Evolutionary conservation across 2,797 vertebrate genomes (phyloP), one percentile per base, ranked within the genome.

Genomic region (Hoplostethus atlanticus): DNA sequence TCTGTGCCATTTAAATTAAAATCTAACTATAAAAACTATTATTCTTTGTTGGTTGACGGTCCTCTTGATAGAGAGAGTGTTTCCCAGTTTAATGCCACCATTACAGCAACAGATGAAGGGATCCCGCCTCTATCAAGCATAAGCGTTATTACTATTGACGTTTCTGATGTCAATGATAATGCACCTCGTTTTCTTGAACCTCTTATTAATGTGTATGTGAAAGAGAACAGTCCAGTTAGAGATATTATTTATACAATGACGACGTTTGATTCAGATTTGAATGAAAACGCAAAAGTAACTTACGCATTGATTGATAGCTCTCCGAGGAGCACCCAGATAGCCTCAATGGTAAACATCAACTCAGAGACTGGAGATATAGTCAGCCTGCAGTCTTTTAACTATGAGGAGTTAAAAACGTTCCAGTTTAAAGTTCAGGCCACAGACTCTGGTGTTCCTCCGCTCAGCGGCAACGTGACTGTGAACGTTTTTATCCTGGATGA

Each of bases 381-480:
- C 81, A 96, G 93, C 17, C 87, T 95, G 55, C 93, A 92, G 44
- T 95, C 34, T 34, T 34, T 34, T 4, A 34, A 34, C 34, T 34
- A 5, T 5, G 34, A 34, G 34, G 34, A 34, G 38, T 38, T 96
- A 8, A 93, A 96, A 73, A 94, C 93, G 55, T 95, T 97, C 64
- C 94, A 94, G 16, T 92, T 97, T 59, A 77, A 90, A 59, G 93
- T 96, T 63, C 93, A 96, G 80, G 96, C 96, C 72, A 94, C 91
- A 83, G 96, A 97, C 87, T 93, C 94, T 8, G 82, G 96, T 64
- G 83, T 77, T 42, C 95, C 95, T 28, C 57, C 93, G 0, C 89
- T 96, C 66, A 96, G 95, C 75, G 96, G 95, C 86, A 96, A 95
- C 40, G 92, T 93, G 64, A 95, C 93, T 6, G 92, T 96, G 25